Base-by-base conservation (phyloP, 2,113 vertebrate species). In the Prunella himalayana region DNA sequence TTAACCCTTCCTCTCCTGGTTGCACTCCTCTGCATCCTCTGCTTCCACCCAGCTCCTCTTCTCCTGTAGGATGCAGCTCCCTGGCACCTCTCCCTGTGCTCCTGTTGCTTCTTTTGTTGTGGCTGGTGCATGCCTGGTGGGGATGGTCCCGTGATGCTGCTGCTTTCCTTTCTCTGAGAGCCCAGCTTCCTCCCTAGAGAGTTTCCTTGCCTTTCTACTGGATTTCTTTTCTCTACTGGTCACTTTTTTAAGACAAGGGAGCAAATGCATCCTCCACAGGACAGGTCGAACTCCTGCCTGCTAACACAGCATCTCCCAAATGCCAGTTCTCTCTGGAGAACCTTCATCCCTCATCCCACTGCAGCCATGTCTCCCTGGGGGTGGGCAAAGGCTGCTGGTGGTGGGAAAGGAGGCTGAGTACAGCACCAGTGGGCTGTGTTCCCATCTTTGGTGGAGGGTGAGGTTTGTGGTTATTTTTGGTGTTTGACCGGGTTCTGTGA, bases 121-220 rank as follows among this genome's bases (percentile, higher is more conserved):
- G 69, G 65, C 53, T 82, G 70, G 49, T 88, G 87, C 69, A 31
- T 56, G 72, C 47, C 22, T 54, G 60, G 54, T 1, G 8, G 88
- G 44, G 20, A 56, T 1, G 1, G 60, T 49, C 71, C 70, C 1
- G 0, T 11, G 2, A 11, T 0, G 0, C 77, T 71, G 56, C 76
- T 92, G 72, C 39, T 94, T 88, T 73, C 60, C 51, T 95, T 77
- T 37, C 37, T 69, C 37, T 66, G 30, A 51, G 64, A 81, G 77
- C 69, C 39, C 73, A 59, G 30, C 60, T 86, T 84, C 60, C 15
- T 89, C 21, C 31, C 17, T 82, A 25, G 33, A 47, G 30, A 57
- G 7, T 87, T 90, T 71, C 59, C 31, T 88, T 86, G 22, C 71
- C 59, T 92, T 88, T 90, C 71, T 93, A 71, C 66, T 90, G 59